A percentile compares a stretch with the other conserved stretches of the same genome.
phyloP scores from a whole-genome alignment of 2,888 invertebrate species.

The Thelaira solivaga region DNA sequence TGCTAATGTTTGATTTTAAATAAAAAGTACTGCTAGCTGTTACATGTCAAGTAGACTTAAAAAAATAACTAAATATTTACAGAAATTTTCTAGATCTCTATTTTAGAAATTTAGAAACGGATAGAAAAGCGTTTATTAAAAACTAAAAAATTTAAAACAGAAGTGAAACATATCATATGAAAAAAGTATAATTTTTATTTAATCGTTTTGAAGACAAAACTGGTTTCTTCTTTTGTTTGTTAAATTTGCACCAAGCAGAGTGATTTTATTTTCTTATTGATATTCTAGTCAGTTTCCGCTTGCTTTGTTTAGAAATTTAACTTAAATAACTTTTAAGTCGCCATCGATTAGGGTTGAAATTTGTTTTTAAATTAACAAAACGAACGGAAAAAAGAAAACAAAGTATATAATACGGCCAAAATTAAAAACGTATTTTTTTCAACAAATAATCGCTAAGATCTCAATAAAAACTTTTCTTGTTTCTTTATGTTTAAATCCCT shows the following conservation, averaged over 20 bases:
- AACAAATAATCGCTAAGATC: conserved; percentile 48
- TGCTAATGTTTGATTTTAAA: too few relatives aligned
- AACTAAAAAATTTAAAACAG: too few relatives aligned
- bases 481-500: background rate
- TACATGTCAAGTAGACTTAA: too few relatives aligned
- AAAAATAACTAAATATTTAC: too few relatives aligned
- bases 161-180: too few relatives aligned
- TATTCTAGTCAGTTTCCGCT: conserved; percentile 34
- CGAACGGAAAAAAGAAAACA: background rate
- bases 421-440: conserved; percentile 29
- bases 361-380: conserved; percentile 32
- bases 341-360: conserved; percentile 36
- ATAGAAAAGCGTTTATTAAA: too few relatives aligned
- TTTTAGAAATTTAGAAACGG: too few relatives aligned
- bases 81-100: too few relatives aligned
- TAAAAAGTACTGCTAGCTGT: too few relatives aligned
- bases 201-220: background rate
- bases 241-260: background rate
- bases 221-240: background rate
- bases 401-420: background rate
- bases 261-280: conserved; percentile 45
- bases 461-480: conserved; percentile 51
- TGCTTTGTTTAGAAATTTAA: conserved; percentile 16
- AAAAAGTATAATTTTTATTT: too few relatives aligned
- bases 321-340: conserved; percentile 47